These are phyloP conservation scores for Andrena minutula DNA, from an alignment of 2,888 invertebrate species.

Conservation along the genomic window DNA sequence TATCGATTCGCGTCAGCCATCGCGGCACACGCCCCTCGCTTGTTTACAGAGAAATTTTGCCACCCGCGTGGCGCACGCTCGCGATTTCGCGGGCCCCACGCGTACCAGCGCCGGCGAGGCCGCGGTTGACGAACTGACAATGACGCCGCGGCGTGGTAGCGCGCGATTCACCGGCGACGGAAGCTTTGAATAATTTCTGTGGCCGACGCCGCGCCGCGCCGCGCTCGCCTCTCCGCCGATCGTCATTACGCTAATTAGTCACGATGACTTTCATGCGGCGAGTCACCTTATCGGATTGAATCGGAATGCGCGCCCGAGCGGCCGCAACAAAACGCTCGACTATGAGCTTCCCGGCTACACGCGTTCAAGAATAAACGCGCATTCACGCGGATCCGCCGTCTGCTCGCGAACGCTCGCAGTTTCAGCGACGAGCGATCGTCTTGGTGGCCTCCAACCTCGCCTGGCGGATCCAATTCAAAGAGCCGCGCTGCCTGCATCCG, in stretches of 20 bases:
- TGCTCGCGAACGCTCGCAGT: not conserved
- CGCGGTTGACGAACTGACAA: constrained; percentile 53
- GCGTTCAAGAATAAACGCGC: constrained; percentile 28
- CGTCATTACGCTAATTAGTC: constrained; percentile 74
- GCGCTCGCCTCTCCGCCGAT: constrained; percentile 37
- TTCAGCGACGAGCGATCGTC: constrained; percentile 25
- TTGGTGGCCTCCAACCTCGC: not conserved
- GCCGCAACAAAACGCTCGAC: constrained; percentile 11
- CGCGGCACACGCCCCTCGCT: constrained; percentile 3
- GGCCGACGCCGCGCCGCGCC: constrained; percentile 8
- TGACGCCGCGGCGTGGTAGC: constrained; percentile 24
- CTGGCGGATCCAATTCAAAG: constrained; percentile 20
- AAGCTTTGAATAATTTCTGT: constrained; percentile 63
- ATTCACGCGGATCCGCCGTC: constrained; percentile 19
- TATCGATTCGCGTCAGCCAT: constrained; percentile 36
- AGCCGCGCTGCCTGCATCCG: not conserved
- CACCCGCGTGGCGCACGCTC: constrained; percentile 6
- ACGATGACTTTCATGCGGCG: constrained; percentile 68
- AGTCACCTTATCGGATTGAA: constrained; percentile 58
- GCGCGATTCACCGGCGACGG: constrained; percentile 57
- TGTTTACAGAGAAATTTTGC: constrained; percentile 55
- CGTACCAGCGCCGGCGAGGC: constrained; percentile 35
- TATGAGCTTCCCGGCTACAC: constrained; percentile 12
- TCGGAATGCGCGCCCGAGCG: constrained; percentile 45
- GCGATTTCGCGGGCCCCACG: constrained; percentile 35